Evolutionary conservation across 2,113 vertebrate genomes (phyloP).

Genomic region (Eidolon helvum): DNA sequence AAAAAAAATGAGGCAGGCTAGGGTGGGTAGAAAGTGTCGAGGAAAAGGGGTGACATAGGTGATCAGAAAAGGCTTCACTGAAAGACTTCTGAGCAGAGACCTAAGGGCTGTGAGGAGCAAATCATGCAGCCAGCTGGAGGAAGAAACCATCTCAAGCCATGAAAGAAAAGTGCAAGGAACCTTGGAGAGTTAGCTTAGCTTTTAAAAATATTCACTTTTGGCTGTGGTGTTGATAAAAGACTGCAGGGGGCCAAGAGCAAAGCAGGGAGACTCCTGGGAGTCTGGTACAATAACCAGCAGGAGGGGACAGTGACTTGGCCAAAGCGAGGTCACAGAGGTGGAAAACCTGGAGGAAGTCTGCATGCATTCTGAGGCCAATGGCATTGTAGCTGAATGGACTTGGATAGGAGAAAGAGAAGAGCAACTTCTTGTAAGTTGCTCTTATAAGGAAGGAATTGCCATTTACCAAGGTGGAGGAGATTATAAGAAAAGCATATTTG

Average conservation of each 20-base stretch:
- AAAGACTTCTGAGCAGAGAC: neutral
- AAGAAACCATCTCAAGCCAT: neutral
- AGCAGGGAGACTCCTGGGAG: neutral
- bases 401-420: neutral
- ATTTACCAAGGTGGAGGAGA: neutral
- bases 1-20: neutral
- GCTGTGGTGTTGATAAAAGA: neutral
- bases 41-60: neutral
- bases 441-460: neutral
- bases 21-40: no score
- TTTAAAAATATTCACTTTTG: neutral
- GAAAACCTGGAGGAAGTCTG: neutral
- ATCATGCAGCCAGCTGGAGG: neutral
- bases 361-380: fast-evolving
- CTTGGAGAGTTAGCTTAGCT: neutral
- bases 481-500: neutral
- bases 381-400: fast-evolving
- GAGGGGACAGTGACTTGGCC: neutral
- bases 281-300: neutral
- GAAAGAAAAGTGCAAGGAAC: neutral
- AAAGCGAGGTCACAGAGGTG: neutral
- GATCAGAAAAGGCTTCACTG: neutral
- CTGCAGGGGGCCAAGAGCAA: neutral
- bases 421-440: no score
- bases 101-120: neutral